Evolutionary conservation across 2,797 vertebrate genomes (phyloP), one percentile per base, ranked within the genome.

Genomic region (Platyrinchus mystaceus): DNA sequence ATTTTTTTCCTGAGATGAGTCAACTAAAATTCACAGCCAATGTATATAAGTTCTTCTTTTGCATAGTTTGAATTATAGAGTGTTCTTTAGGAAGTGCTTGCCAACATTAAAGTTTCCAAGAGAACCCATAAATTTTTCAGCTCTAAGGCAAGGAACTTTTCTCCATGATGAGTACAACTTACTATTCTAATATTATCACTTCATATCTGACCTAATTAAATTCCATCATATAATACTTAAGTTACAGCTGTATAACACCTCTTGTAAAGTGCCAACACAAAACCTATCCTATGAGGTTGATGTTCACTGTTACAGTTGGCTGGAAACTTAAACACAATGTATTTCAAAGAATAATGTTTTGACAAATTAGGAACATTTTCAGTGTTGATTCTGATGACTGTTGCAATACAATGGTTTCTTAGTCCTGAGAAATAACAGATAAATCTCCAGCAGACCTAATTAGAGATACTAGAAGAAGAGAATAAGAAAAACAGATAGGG

Each of bases 121-220:
- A 67, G 9, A 10, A 77, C 8, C 9, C 15, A 85, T 82, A 73
- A 67, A 67, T 92, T 70, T 87, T 78, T 85, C 52, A 70, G 9
- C 63, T 79, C n/a, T 79, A 89, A 92, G 93, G 27, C 30, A 69
- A 24, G 9, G 28, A 85, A 62, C 17, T 62, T 96, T 71, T 83
- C 43, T 87, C 92, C 62, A 55, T 2, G 2, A 53, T n/a, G 28
- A 70, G 34, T 64, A 67, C 26, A 87, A 74, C 58, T 88, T 76
- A 75, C 68, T 90, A 67, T 89, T 96, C 71, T 91, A 80, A 83
- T 80, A 92, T 79, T 81, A 75, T 77, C 62, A 84, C 79, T 92
- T 94, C 44, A 74, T 77, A 77, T 77, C 60, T 87, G 58, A 87
- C 69, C 69, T 94, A 91, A 87, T 91, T 93, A 71, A 89, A 94